Evolutionary conservation across 2,888 invertebrate species (phyloP), one percentile per base, ranked within the genome.

Genomic region (Glaucopsyche alexis): DNA sequence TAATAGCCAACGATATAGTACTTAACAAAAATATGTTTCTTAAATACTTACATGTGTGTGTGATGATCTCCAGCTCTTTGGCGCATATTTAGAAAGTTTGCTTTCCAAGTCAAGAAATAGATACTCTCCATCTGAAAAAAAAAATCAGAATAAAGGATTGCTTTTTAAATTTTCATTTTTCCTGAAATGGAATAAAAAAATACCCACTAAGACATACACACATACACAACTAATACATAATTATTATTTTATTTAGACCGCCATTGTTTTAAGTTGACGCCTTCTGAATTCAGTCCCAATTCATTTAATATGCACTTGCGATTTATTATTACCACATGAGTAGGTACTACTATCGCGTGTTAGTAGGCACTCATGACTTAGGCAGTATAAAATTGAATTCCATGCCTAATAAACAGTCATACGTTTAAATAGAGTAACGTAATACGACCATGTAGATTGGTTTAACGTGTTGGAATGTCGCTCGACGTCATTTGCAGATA

Each of bases 11-110:
- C 1, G 29, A 29, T 29, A 29, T 29, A 29, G 4, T 2, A 29
- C 7, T 1, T 8, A 16, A 16, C 19, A 55, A 55, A 9, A 55
- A 8, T 3, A 16, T 7, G 16, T 55, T 55, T 19, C 16, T n/a
- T 55, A 42, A 69, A 29, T 72, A 94, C 96, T 96, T 93, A 97
- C 97, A 94, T 97, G 97, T 84, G 97, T 97, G 90, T 97, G 97
- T 80, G 98, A 97, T 81, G 97, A 97, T 89, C 98, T 96, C 98
- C 98, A 98, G 90, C 97, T 97, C 93, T 98, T 98, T 85, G 98
- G 98, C 82, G 98, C 98, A 94, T 98, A 98, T 93, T 99, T 99
- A 86, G 97, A 97, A 84, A 99, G 94, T 94, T 99, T 99, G 94
- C 96, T 97, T 89, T 98, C 98, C 87, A 96, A 96, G 89, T 98